Evolutionary conservation across 1,140 invertebrate species (phyloP).

Genomic region (Zaprionus tsacasi): DNA sequence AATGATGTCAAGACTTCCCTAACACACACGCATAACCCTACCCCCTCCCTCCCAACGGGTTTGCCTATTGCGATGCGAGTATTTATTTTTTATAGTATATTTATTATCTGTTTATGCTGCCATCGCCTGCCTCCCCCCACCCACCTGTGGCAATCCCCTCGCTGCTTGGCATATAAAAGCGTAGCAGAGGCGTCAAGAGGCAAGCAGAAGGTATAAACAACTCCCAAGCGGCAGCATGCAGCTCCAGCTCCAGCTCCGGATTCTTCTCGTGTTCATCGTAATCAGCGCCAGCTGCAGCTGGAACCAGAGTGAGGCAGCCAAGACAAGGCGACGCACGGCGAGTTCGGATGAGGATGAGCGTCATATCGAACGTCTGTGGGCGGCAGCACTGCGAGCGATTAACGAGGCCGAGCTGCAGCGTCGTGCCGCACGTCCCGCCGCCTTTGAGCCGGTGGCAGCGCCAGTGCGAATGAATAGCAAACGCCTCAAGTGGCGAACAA

Average conservation of each 20-base stretch:
- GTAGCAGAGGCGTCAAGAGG: conserved; percentile 10
- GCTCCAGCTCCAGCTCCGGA: conserved; percentile 33
- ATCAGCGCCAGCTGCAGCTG: conserved; percentile 8
- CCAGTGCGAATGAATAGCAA: conserved; percentile 54
- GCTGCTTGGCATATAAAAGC: conserved; percentile 37
- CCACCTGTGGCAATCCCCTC: background rate
- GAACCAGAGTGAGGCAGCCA: conserved; percentile 6
- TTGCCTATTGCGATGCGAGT: conserved; percentile 28
- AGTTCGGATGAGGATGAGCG: conserved; percentile 4
- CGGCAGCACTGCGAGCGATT: conserved; percentile 37
- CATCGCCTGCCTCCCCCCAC: background rate
- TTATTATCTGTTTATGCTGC: conserved; percentile 56
- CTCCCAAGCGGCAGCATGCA: conserved; percentile 34
- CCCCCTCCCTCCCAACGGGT: background rate
- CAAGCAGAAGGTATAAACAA: conserved; percentile 34
- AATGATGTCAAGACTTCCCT: conserved; percentile 50
- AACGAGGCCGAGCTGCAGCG: conserved; percentile 56
- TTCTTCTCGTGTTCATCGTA: conserved; percentile 16
- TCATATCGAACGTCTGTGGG: conserved; percentile 28
- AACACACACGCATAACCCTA: conserved; percentile 25
- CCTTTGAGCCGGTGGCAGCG: background rate
- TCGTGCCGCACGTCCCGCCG: background rate
- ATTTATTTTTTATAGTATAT: conserved; percentile 21
- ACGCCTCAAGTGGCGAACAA: conserved; percentile 46
- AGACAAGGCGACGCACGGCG: background rate